Conservation (phyloP, 2,888 invertebrate genomes). For the Drosophila cracens region DNA sequence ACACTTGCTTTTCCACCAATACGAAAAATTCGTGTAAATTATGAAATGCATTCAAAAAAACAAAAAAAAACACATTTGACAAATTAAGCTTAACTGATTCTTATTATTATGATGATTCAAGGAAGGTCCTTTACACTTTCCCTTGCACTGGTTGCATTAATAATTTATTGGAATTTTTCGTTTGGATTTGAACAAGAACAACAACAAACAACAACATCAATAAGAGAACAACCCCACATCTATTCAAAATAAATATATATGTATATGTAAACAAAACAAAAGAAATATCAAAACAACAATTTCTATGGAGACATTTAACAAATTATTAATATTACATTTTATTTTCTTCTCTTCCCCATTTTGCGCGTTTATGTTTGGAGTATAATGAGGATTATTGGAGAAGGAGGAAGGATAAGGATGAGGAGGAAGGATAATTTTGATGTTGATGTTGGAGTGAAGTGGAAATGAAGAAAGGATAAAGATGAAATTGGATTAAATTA, state of each 20-base stretch:
- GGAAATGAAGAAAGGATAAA: conserved; percentile 40
- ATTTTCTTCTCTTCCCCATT: conserved; percentile 76
- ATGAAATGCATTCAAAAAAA: conserved; percentile 41
- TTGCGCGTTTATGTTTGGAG: conserved; percentile 79
- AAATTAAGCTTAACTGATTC: conserved; percentile 40
- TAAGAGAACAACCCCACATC: conserved; percentile 23
- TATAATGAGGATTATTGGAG: conserved; percentile 71
- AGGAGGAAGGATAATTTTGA: conserved; percentile 63
- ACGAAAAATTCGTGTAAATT: conserved; percentile 48
- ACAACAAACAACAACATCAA: conserved; percentile 13
- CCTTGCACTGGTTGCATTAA: conserved; percentile 43
- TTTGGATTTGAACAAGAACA: conserved; percentile 31
- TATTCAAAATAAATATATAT: conserved; percentile 61
- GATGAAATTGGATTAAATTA: conserved; percentile 64
- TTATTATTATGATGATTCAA: conserved; percentile 25
- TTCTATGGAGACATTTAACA: conserved; percentile 51
- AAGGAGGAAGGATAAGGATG: conserved; percentile 63
- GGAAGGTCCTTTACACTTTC: conserved; percentile 51
- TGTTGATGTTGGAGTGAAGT: conserved; percentile 53
- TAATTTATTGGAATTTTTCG: conserved; percentile 58
- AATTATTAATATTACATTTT: conserved; percentile 76
- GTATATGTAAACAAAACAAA: conserved; percentile 38
- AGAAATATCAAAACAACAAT: conserved; percentile 45
- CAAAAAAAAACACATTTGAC: conserved; percentile 40
- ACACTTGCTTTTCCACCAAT: conserved; percentile 55